Conservation (phyloP, 2,888 invertebrate genomes). For the Macrosiphum euphorbiae region DNA sequence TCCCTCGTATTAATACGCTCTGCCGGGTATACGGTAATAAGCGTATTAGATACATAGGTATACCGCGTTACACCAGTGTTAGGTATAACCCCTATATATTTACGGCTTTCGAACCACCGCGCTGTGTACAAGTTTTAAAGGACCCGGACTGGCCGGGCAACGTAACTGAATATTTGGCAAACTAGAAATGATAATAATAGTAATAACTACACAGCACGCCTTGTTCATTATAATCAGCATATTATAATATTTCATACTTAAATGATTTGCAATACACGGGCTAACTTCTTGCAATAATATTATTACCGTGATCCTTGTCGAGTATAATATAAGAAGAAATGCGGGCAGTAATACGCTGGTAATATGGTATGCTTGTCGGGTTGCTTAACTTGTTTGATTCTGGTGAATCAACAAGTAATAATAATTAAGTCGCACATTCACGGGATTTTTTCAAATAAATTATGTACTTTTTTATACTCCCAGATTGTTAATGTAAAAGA, state of each 20-base stretch:
- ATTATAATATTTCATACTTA: conserved; percentile 32
- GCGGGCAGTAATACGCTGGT: background rate
- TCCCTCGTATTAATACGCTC: conserved; percentile 18
- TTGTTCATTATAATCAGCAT: background rate
- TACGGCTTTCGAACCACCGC: conserved; percentile 9
- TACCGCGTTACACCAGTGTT: background rate
- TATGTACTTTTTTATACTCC: background rate
- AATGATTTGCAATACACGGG: background rate
- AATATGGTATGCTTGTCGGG: background rate
- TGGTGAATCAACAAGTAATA: background rate
- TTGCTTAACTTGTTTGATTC: background rate
- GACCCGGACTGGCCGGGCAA: background rate
- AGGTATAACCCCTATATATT: conserved; percentile 13
- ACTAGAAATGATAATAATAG: background rate
- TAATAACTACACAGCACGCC: background rate
- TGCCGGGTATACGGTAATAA: conserved; percentile 13
- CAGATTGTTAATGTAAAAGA: background rate
- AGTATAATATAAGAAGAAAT: background rate
- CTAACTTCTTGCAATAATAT: background rate
- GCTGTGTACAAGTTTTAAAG: conserved; percentile 22
- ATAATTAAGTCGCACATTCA: background rate
- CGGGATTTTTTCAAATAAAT: background rate
- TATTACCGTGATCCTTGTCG: background rate
- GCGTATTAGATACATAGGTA: background rate
- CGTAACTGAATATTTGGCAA: background rate